Evolutionary conservation across 2,888 invertebrate genomes (phyloP), one percentile per base, ranked within the genome.

Genomic region (Portevinia maculata): DNA sequence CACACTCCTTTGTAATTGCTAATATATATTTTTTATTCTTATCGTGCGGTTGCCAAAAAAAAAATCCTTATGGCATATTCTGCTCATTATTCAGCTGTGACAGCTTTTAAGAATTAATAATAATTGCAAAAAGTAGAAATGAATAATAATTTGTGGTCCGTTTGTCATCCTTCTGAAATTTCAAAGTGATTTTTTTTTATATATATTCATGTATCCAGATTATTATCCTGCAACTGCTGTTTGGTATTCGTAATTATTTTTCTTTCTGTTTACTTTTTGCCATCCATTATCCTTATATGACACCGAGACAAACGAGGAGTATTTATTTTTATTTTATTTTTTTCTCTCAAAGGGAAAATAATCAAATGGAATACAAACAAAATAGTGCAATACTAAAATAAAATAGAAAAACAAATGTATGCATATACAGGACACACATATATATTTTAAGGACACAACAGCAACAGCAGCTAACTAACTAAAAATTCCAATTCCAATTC

Each of bases 191-290:
- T 32, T 21, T 13, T 37, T n/a, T 57, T 44, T 41, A 1, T 21
- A 19, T 4, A 28, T 53, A 34, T 34, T 21, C 15, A 34, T 13
- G 13, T 17, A 37, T 30, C 50, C 48, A 59, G 28, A 46, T 32
- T 19, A n/a, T 48, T 7, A 13, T 37, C 5, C 1, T 37, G 1
- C 34, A 4, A 41, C 34, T 44, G 34, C 62, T 50, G 17, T 60
- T 60, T 52, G 46, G 52, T 65, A 52, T 44, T 57, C 28, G 52
- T 69, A 67, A 60, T 75, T 75, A 59, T 59, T 75, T 52, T 52
- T 48, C 21, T 39, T 64, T 46, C 9, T 13, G 39, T 17, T 69
- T 55, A 34, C 17, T 46, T 50, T 70, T 64, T 39, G n/a, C 57
- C 39, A 13, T 50, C 13, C 44, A 55, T 52, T 41, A 41, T 32